Percentiles rank a stretch among this genome's conserved stretches.
These are phyloP conservation scores for Luehdorfia chinensis DNA, from an alignment of 1,140 invertebrate species.

Conservation along the genomic window DNA sequence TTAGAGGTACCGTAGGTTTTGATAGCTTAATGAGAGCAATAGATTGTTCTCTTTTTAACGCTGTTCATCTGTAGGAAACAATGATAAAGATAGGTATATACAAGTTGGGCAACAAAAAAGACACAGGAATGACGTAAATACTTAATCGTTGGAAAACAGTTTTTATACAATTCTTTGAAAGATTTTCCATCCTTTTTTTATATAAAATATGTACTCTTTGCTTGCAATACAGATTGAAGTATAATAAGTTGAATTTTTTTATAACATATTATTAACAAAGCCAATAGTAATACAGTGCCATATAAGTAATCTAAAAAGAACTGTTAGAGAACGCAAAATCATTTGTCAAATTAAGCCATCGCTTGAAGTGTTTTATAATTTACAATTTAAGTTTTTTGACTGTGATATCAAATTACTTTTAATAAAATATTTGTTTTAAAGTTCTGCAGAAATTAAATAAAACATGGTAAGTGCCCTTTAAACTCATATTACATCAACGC, in stretches of 20 bases:
- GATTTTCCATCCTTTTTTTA: background rate
- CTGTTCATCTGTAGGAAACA: background rate
- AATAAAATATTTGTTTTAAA: slow-evolving; percentile 1
- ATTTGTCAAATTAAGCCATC: slow-evolving; percentile 9
- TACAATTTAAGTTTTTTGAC: slow-evolving; percentile 13
- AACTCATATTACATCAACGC: no score
- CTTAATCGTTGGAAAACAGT: slow-evolving; percentile 2
- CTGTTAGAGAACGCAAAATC: slow-evolving; percentile 1
- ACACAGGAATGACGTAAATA: slow-evolving; percentile 7
- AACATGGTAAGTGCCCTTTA: slow-evolving; percentile 41
- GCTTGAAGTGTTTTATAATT: slow-evolving; percentile 14
- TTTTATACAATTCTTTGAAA: no score
- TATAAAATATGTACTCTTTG: no score
- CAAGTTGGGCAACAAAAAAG: background rate
- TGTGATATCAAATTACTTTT: slow-evolving; percentile 12
- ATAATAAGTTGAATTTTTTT: no score
- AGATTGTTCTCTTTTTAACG: background rate
- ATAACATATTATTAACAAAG: no score
- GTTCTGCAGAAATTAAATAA: slow-evolving; percentile 1
- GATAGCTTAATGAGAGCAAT: background rate
- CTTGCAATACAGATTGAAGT: no score
- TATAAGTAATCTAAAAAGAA: no score
- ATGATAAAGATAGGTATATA: background rate
- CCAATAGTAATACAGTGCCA: no score
- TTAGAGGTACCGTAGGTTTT: slow-evolving; percentile 10